These are phyloP conservation scores for Amazona ochrocephala DNA, from an alignment of 2,797 vertebrate species.

Conservation along the genomic window DNA sequence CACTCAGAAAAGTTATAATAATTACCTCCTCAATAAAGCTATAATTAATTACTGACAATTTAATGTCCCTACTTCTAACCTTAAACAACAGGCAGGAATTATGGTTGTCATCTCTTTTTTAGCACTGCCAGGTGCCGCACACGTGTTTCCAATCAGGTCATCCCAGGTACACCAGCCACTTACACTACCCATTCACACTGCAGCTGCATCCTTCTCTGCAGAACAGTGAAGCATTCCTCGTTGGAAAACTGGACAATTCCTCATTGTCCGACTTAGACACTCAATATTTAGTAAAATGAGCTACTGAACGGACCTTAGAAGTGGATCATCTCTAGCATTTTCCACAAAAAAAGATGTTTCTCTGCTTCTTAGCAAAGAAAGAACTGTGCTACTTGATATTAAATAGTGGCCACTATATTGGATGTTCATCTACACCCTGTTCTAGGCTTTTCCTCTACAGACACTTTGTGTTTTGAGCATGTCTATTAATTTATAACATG, in stretches of 20 bases:
- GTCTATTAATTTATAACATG: conserved; percentile 27
- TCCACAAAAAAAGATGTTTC: not conserved
- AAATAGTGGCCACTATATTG: not conserved
- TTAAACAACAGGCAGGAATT: conserved; percentile 42
- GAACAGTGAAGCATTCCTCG: not conserved
- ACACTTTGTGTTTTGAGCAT: conserved; percentile 24
- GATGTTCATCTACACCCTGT: not conserved
- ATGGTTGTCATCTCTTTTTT: conserved; percentile 1
- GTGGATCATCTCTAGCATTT: not conserved
- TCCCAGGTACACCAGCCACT: not conserved
- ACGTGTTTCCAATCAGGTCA: not conserved
- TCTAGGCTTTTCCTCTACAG: not conserved
- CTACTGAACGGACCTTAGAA: not conserved
- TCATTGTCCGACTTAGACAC: not conserved
- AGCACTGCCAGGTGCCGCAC: conserved; percentile 45
- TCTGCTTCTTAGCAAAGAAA: not conserved
- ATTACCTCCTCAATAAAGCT: conserved; percentile 52
- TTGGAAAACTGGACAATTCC: not conserved
- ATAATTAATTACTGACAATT: conserved; percentile 61
- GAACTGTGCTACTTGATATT: not conserved
- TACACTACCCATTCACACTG: not conserved
- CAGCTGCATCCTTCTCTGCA: not conserved
- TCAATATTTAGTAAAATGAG: conserved; percentile 23
- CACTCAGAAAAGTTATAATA: conserved; percentile 11
- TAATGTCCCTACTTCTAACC: conserved; percentile 34